Percentiles rank a stretch among this genome's conserved stretches.
Evolutionary conservation across 2,113 vertebrate species (phyloP).

Genomic region (Pteruthius melanotis): DNA sequence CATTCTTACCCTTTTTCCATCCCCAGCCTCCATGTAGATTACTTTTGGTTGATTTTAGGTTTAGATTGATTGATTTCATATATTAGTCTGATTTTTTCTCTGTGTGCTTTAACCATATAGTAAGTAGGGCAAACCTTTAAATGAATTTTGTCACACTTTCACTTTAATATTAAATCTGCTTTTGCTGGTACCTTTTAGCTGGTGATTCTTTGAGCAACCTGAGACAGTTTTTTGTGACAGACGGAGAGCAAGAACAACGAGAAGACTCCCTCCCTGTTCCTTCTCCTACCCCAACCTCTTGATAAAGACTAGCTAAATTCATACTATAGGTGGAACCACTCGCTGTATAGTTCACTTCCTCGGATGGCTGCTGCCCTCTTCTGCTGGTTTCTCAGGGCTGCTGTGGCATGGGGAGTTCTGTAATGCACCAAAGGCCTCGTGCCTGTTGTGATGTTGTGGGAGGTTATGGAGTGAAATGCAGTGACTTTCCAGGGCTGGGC

Average conservation of each 20-base stretch:
- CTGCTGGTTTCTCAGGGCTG: background rate
- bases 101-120: background rate
- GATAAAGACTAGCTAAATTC: background rate
- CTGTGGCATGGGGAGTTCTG: accelerated
- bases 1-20: background rate
- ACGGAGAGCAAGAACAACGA: background rate
- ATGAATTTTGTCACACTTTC: background rate
- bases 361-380: constrained; percentile 36
- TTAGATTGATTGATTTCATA: background rate
- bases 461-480: background rate
- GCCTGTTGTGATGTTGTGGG: background rate
- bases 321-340: accelerated
- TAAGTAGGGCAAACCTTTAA: background rate
- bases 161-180: background rate
- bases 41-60: background rate
- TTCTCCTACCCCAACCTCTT: background rate
- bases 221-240: background rate
- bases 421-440: background rate
- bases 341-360: accelerated
- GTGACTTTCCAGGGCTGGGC: background rate
- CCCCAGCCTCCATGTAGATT: background rate
- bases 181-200: background rate
- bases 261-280: background rate
- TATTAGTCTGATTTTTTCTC: background rate
- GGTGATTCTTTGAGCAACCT: background rate